Conservation (phyloP, 1,140 invertebrate species). For the Yoshiicerus persimilis region DNA sequence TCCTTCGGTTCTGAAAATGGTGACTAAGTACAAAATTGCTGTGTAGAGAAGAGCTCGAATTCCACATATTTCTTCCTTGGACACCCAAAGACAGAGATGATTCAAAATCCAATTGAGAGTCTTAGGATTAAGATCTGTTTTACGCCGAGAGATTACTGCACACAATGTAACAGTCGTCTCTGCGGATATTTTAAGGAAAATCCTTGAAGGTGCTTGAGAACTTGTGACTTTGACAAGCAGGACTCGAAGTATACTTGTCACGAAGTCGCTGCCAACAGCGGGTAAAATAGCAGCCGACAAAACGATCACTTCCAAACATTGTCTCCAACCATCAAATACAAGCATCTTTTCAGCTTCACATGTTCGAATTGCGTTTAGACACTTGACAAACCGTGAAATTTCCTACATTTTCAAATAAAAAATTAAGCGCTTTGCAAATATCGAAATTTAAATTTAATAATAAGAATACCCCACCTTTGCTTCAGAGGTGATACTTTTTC, state of each 20-base stretch:
- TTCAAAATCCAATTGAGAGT: slow-evolving; percentile 35
- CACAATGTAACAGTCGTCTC: slow-evolving; percentile 37
- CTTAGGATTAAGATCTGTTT: slow-evolving; percentile 18
- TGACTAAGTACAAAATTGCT: slow-evolving; percentile 31
- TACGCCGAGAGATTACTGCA: slow-evolving; percentile 23
- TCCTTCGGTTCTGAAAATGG: slow-evolving; percentile 28
- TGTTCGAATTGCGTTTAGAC: slow-evolving; percentile 27
- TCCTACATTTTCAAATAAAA: slow-evolving; percentile 29
- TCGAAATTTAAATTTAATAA: not conserved
- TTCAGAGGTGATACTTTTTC: slow-evolving; percentile 39
- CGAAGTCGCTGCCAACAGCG: slow-evolving; percentile 25
- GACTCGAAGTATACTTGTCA: slow-evolving; percentile 25
- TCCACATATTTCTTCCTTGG: not conserved
- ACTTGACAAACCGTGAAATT: slow-evolving; percentile 23
- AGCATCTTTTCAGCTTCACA: slow-evolving; percentile 37
- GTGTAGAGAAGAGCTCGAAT: slow-evolving; percentile 39
- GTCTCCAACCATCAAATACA: slow-evolving; percentile 45
- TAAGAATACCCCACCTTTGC: slow-evolving; percentile 35
- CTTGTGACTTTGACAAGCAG: slow-evolving; percentile 32
- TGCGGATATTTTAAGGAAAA: slow-evolving; percentile 28
- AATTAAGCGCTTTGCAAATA: not conserved
- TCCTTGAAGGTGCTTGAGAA: not conserved
- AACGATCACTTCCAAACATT: slow-evolving; percentile 45
- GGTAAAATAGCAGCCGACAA: not conserved
- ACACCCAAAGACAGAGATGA: slow-evolving; percentile 29